Evolutionary conservation across 1,140 invertebrate species (phyloP), one percentile per base, ranked within the genome.

Genomic region (Drosophila bocki): DNA sequence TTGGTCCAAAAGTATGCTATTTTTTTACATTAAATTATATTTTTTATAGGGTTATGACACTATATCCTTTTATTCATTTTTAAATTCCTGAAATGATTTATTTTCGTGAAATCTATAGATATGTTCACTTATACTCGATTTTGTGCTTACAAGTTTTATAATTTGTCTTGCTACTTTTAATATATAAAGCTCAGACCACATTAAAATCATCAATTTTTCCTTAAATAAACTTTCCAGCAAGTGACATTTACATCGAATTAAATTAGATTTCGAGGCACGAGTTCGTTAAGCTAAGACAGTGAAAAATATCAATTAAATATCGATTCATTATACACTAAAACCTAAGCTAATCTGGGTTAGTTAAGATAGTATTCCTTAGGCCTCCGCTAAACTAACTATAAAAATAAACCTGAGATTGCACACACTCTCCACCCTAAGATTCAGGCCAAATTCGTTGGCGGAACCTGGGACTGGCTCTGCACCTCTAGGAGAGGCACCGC

Each of bases 381-480:
- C 26, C 15, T 45, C 15, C 6, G 4, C 19, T 70, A 58, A 17
- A 50, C 41, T 35, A 53, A 22, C 29, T 57, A 82, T 79, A 79
- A 90, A 76, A 82, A 77, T 91, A 85, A 86, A 86, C 85, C 85
- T 90, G 85, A 90, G 85, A 85, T 91, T 85, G 54, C 64, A 63
- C 44, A 62, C 41, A 62, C 62, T 22, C 62, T 22, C 39, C 22
- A 22, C 26, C 39, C 2, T n/a, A 11, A 32, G 7, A 51, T 39
- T 82, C 82, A 90, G 19, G 70, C 68, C 39, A 90, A 29, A 12
- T 42, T 78, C 12, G 85, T 32, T 19, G 63, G 51, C 45, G 67
- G 68, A 33, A 33, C 33, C 50, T 75, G 64, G 0, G 42, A 48
- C 39, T 74, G 64, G 9, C 50, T 64, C 15, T 61, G 67, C n/a